A percentile compares a stretch with the other conserved stretches of the same genome.
Evolutionary conservation across 2,888 invertebrate genomes (phyloP).

Genomic region (Rhingia rostrata): DNA sequence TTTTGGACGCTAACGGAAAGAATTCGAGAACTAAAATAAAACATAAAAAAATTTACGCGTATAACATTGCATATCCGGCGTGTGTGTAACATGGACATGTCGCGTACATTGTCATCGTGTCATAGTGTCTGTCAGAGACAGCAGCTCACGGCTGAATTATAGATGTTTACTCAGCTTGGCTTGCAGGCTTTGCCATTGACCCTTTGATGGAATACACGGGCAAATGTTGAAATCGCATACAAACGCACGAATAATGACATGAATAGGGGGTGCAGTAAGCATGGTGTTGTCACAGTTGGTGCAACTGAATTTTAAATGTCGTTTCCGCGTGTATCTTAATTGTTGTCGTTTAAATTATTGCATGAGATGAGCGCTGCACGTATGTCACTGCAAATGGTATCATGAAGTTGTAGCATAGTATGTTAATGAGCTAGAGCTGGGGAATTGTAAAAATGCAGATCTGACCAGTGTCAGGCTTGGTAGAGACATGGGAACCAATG

Average conservation of each 20-base stretch:
- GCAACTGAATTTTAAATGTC: constrained; percentile 54
- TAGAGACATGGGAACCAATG: too few relatives aligned
- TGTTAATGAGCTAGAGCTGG: constrained; percentile 22
- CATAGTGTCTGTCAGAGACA: constrained; percentile 11
- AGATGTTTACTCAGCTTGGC: constrained; percentile 44
- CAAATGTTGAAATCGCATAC: constrained; percentile 16
- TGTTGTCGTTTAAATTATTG: constrained; percentile 61
- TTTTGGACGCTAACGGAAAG: constrained; percentile 62
- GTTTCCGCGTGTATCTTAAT: constrained; percentile 67
- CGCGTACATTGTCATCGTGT: constrained; percentile 20
- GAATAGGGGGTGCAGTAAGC: constrained; percentile 1
- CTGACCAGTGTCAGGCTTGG: too few relatives aligned
- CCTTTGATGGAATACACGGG: constrained; percentile 19
- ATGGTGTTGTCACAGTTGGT: constrained; percentile 59
- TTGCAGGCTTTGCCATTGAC: constrained; percentile 52
- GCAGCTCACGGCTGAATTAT: neutral
- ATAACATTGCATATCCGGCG: constrained; percentile 64
- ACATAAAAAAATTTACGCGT: constrained; percentile 38
- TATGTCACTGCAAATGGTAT: constrained; percentile 40
- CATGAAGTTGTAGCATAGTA: constrained; percentile 38
- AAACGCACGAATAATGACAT: neutral
- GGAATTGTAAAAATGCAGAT: too few relatives aligned
- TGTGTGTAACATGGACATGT: constrained; percentile 14
- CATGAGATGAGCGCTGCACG: constrained; percentile 18
- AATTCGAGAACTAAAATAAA: constrained; percentile 38